Conservation (phyloP, 30 jellyfish, hydroid and myxozoan genomes). For the Hydractinia echinata region DNA sequence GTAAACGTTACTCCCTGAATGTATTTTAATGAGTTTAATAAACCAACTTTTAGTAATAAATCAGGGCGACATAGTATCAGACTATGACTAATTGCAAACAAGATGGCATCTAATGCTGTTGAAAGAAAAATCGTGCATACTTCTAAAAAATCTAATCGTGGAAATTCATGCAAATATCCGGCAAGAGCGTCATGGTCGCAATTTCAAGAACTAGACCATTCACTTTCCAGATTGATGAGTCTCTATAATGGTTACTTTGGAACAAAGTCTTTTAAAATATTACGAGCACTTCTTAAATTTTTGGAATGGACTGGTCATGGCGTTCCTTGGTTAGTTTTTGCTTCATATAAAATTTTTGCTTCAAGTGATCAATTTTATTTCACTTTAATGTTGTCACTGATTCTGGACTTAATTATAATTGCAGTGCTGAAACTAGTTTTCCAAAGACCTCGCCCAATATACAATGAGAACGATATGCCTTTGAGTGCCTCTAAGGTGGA, state of each 20-base stretch:
- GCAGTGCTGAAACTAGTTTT: conserved; percentile 48
- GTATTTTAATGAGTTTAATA: no score
- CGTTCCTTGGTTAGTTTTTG: conserved; percentile 65
- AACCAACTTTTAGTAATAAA: no score
- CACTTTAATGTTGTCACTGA: conserved; percentile 45
- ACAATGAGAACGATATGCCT: conserved; percentile 58
- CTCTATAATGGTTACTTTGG: conserved; percentile 31
- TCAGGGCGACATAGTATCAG: no score
- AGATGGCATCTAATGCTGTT: no score
- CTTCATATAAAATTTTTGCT: conserved; percentile 17
- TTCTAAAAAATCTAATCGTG: no score
- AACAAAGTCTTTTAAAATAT: neutral
- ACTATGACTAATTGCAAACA: no score
- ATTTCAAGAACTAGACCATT: neutral
- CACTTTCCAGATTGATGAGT: conserved; percentile 25
- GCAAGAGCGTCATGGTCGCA: no score
- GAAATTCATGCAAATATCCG: no score
- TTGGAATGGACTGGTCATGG: conserved; percentile 92
- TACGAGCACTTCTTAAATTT: conserved; percentile 27
- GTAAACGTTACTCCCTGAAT: no score
- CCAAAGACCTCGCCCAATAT: conserved; percentile 66
- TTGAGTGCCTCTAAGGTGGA: conserved; percentile 63
- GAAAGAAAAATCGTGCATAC: no score
- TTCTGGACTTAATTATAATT: conserved; percentile 60
- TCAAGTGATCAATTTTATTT: conserved; percentile 27